These are phyloP conservation scores for Thunnus maccoyii DNA, from an alignment of 2,113 vertebrate genomes.

Conservation along the genomic window DNA sequence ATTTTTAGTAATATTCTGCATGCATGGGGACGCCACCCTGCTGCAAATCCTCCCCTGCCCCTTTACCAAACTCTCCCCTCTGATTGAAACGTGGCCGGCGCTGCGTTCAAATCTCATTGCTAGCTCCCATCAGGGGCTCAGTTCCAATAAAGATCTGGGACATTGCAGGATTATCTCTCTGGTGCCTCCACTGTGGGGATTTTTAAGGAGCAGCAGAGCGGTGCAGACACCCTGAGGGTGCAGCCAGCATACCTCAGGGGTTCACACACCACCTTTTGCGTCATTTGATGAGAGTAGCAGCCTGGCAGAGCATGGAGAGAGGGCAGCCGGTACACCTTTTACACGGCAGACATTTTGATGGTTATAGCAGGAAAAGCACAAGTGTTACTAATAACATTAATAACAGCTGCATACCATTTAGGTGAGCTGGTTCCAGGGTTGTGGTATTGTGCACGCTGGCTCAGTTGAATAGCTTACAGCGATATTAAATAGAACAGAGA, in stretches of 20 bases:
- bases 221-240: slow-evolving; percentile 40
- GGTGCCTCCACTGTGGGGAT: slow-evolving; percentile 57
- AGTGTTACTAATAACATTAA: slow-evolving; percentile 28
- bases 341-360: not conserved
- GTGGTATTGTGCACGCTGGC: not conserved
- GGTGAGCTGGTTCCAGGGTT: not conserved
- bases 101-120: slow-evolving; percentile 57
- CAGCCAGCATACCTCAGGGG: slow-evolving; percentile 50
- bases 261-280: slow-evolving; percentile 30
- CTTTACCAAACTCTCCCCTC: slow-evolving; percentile 30
- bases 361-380: slow-evolving; percentile 14
- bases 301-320: not conserved
- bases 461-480: not conserved
- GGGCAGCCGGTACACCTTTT: not conserved
- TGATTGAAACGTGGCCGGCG: slow-evolving; percentile 38
- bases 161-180: slow-evolving; percentile 74
- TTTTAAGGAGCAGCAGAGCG: slow-evolving; percentile 47
- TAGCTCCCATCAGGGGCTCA: slow-evolving; percentile 61
- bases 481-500: not conserved
- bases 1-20: slow-evolving; percentile 25
- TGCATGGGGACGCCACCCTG: slow-evolving; percentile 15
- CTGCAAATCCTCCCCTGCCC: slow-evolving; percentile 38
- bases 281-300: not conserved
- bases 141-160: slow-evolving; percentile 76
- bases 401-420: slow-evolving; percentile 15